Percentiles rank a stretch among this genome's conserved stretches.
Evolutionary conservation across 2,797 vertebrate species (phyloP).

Genomic region (Sardinella longiceps): DNA sequence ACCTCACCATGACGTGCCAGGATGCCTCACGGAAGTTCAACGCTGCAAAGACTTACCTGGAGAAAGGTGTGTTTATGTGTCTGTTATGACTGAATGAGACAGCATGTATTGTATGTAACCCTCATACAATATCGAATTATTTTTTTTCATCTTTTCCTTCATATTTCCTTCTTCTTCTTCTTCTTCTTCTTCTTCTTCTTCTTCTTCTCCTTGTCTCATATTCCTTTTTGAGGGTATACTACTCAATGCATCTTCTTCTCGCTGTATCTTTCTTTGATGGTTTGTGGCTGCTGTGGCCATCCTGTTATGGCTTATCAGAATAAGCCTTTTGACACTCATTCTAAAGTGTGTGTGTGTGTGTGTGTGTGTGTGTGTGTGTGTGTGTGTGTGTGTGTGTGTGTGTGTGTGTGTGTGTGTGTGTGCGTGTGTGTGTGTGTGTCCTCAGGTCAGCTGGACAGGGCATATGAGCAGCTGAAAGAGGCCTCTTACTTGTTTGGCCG

Average conservation of each 20-base stretch:
- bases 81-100: neutral
- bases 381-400: neutral
- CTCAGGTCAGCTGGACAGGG: constrained; percentile 77
- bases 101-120: neutral
- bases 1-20: constrained; percentile 65
- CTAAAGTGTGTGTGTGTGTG: neutral
- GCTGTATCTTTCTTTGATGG: no score
- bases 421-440: neutral
- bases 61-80: constrained; percentile 71
- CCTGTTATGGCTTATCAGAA: no score
- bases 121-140: no score
- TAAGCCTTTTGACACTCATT: no score
- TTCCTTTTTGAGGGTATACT: neutral
- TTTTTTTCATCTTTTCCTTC: no score
- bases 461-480: constrained; percentile 77
- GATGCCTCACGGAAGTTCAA: constrained; percentile 69
- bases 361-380: neutral
- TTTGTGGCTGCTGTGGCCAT: no score
- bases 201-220: neutral
- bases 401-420: no score
- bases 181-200: no score
- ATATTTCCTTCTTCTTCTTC: no score
- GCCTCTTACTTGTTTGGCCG: constrained; percentile 75
- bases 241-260: no score
- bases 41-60: constrained; percentile 70